Base-by-base conservation (phyloP, 2,113 vertebrate genomes). In the Phrynosoma blainvillii region DNA sequence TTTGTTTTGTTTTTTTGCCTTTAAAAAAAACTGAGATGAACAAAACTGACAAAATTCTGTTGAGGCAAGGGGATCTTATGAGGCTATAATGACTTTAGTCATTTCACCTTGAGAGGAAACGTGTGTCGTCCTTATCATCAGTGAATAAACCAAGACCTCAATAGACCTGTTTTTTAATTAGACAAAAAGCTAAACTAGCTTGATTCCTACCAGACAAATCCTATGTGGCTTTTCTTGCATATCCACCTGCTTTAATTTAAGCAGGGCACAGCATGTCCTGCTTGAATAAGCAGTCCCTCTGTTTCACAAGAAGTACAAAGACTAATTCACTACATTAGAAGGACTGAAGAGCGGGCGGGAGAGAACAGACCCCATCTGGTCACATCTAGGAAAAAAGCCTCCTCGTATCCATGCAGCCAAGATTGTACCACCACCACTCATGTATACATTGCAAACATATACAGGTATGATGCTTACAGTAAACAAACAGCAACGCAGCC, bases 371-470 rank as follows among this genome's bases (percentile, higher is more conserved):
- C 89, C 88, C 65, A 94, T 91, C 76, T 86, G 52, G 84, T 73
- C 88, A 86, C 65, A 86, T 7, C 75, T 91, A 85, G 73, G 47
- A 65, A 80, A 79, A 90, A 93, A 91, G 90, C 40, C 84, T 82
- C 77, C 70, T n/a, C 73, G 70, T 80, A 81, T 85, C 42, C 77
- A 36, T 4, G 32, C 47, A 89, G 82, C 42, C 90, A 42, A 93
- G 93, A 92, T 84, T 91, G 77, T 88, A 47, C 42, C 0, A 0
- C 85, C 90, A 79, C 88, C 90, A 83, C 5, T 90, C 83, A 93
- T 93, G 86, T 92, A 94, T 95, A 96, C 74, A 93, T 95, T 93
- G 92, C 82, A 96, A 95, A 89, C 93, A 91, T 93, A 88, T 73
- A 91, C 91, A 95, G 91, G 81, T 93, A 90, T 94, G 88, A 93